These are phyloP conservation scores for Pseudococcus viburni DNA, from an alignment of 2,888 invertebrate genomes.

Conservation along the genomic window DNA sequence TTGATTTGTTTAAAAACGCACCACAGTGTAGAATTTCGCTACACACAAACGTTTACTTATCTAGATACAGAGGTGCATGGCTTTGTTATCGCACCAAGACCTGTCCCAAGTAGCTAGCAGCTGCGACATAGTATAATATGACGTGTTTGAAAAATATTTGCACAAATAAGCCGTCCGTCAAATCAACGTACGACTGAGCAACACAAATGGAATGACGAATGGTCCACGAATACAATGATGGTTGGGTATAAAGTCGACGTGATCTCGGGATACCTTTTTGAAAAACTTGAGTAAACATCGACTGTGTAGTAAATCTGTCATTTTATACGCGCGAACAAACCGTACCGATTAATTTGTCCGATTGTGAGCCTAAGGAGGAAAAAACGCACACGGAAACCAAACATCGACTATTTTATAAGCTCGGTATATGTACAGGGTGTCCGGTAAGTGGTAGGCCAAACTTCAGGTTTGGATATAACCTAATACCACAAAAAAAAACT, in stretches of 20 bases:
- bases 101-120: not conserved
- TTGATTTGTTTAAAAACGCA: constrained; percentile 4
- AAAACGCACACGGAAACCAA: not conserved
- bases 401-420: not conserved
- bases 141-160: constrained; percentile 33
- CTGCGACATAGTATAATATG: not conserved
- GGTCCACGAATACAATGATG: constrained; percentile 1
- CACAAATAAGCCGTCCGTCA: constrained; percentile 36
- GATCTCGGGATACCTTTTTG: not conserved
- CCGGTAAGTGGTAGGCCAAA: too few relatives aligned
- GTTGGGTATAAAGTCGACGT: not conserved
- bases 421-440: not conserved
- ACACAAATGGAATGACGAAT: constrained; percentile 11
- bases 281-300: constrained; percentile 1
- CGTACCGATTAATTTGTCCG: not conserved
- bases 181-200: not conserved
- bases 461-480: too few relatives aligned
- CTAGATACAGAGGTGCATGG: not conserved
- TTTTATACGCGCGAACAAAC: not conserved
- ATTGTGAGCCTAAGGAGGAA: not conserved
- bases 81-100: constrained; percentile 9
- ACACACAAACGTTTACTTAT: not conserved
- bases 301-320: constrained; percentile 5
- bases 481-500: too few relatives aligned
- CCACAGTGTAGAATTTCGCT: not conserved